These are phyloP conservation scores for Polypterus bichir DNA, from an alignment of 2,113 vertebrate genomes.

Conservation along the genomic window DNA sequence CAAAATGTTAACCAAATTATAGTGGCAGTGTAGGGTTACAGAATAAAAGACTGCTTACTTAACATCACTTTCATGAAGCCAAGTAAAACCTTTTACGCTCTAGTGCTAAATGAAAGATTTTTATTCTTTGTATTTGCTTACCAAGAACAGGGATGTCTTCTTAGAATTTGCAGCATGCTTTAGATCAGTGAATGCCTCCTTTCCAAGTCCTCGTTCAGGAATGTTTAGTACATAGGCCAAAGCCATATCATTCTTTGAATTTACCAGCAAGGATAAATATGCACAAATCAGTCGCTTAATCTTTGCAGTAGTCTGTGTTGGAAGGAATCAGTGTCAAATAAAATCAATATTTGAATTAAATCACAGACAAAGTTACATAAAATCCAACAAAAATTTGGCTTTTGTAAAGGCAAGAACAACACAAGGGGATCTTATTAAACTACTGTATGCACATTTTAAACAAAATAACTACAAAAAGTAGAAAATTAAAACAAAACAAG, in stretches of 20 bases:
- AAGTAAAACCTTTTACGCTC: background rate
- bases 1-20: background rate
- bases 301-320: slow-evolving; percentile 43
- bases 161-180: slow-evolving; percentile 56
- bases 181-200: slow-evolving; percentile 71
- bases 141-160: slow-evolving; percentile 78
- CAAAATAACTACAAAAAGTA: no score
- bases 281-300: slow-evolving; percentile 65
- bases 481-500: no score
- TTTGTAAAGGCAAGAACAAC: no score
- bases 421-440: no score
- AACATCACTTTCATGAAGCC: background rate
- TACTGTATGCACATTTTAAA: no score
- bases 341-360: no score
- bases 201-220: slow-evolving; percentile 67
- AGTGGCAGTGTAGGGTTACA: background rate
- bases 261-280: slow-evolving; percentile 78
- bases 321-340: slow-evolving; percentile 15
- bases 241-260: slow-evolving; percentile 78
- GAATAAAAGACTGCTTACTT: no score
- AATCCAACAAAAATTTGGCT: no score
- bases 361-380: no score
- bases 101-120: background rate
- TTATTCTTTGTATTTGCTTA: slow-evolving; percentile 27
- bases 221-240: slow-evolving; percentile 66